phyloP scores from a whole-genome alignment of 2,888 invertebrate genomes.

The Acronicta psi region DNA sequence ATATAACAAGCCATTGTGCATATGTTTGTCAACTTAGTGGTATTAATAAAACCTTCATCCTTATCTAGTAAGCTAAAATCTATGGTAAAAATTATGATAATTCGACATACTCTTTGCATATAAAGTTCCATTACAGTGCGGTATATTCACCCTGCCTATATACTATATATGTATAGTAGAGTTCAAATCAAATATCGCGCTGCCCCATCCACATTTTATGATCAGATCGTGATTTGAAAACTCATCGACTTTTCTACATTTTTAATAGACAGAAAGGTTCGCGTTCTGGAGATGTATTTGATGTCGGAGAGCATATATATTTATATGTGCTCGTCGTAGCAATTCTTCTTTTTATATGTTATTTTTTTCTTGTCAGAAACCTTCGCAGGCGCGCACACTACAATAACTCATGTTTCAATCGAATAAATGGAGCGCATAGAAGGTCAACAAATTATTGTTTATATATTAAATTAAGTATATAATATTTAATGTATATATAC shows the following conservation, averaged over 20 bases:
- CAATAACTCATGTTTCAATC: no score
- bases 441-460: no score
- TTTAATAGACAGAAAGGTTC: slow-evolving; percentile 59
- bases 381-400: no score
- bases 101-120: slow-evolving; percentile 28
- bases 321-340: neutral
- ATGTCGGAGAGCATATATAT: neutral
- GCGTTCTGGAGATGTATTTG: slow-evolving; percentile 10
- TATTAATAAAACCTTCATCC: neutral
- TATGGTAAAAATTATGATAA: slow-evolving; percentile 20
- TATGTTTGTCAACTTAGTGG: neutral
- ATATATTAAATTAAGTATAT: no score
- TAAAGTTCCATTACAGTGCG: slow-evolving; percentile 23
- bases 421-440: no score
- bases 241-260: slow-evolving; percentile 63
- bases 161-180: slow-evolving; percentile 41
- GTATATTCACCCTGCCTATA: slow-evolving; percentile 29
- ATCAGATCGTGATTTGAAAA: slow-evolving; percentile 64
- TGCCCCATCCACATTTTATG: slow-evolving; percentile 61
- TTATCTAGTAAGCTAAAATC: neutral
- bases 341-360: no score
- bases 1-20: no score
- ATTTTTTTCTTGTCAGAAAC: no score
- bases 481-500: no score
- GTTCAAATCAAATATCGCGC: slow-evolving; percentile 61